Conservation (phyloP, 2,113 vertebrate species). For the Pterocles orientalis region DNA sequence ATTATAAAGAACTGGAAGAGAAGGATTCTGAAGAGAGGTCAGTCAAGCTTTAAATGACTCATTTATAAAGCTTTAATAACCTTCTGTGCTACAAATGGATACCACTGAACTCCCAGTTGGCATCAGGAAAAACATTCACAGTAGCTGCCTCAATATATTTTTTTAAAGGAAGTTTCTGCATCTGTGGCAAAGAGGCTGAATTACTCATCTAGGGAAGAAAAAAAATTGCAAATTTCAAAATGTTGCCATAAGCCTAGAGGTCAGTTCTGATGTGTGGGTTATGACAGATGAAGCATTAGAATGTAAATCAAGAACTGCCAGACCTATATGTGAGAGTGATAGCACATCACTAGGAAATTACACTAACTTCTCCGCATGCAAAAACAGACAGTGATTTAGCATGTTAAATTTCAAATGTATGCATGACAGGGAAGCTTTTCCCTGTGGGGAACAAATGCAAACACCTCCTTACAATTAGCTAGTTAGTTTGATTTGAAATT, state of each 20-base stretch:
- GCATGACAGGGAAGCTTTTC: not conserved
- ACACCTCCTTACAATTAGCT: not conserved
- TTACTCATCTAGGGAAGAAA: not conserved
- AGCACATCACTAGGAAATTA: not conserved
- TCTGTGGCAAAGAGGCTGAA: not conserved
- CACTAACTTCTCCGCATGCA: not conserved
- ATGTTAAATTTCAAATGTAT: not conserved
- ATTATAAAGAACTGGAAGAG: constrained; percentile 32
- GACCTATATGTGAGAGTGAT: not conserved
- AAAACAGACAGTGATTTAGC: not conserved
- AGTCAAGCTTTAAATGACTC: constrained; percentile 48
- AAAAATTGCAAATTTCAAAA: not conserved
- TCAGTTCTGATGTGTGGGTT: not conserved
- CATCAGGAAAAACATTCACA: constrained; percentile 29
- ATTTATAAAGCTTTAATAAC: constrained; percentile 59
- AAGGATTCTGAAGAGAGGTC: constrained; percentile 45
- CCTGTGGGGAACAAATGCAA: not conserved
- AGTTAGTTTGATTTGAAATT: not conserved
- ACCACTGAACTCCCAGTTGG: constrained; percentile 12
- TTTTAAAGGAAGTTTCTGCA: not conserved
- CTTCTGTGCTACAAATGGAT: constrained; percentile 28
- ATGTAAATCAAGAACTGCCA: constrained; percentile 23
- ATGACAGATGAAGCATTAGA: not conserved
- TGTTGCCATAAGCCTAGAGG: not conserved
- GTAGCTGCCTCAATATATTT: not conserved